These are phyloP conservation scores for Melipona beecheii DNA, from an alignment of 2,888 invertebrate species.

Conservation along the genomic window DNA sequence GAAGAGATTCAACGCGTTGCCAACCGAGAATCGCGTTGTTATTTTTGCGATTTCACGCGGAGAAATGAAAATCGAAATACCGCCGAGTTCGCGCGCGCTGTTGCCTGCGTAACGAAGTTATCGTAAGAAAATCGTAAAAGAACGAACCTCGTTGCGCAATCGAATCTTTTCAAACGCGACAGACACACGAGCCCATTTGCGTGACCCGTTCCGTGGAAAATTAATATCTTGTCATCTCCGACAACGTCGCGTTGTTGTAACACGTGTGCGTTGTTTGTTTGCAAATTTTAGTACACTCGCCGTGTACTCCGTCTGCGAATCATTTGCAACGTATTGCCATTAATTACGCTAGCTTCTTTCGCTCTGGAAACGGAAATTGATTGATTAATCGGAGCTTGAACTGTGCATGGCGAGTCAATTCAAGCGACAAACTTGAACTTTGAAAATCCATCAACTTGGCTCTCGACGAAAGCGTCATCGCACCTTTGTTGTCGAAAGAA, in stretches of 20 bases:
- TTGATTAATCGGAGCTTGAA: no score
- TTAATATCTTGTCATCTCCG: slow-evolving; percentile 8
- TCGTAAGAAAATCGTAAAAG: not conserved
- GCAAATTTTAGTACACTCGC: not conserved
- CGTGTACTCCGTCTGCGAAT: no score
- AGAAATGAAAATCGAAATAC: not conserved
- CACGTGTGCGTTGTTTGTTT: not conserved
- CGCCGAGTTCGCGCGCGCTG: not conserved
- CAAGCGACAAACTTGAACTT: no score
- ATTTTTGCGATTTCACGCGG: not conserved
- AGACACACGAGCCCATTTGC: not conserved
- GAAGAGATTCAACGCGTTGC: not conserved
- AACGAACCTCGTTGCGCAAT: not conserved
- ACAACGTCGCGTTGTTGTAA: not conserved
- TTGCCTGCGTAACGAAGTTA: not conserved
- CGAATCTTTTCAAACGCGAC: not conserved
- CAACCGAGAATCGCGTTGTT: not conserved
- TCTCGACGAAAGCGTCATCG: no score
- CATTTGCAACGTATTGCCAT: no score
- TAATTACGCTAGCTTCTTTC: no score
- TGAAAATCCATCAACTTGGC: no score
- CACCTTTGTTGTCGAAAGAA: no score
- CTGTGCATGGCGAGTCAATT: no score
- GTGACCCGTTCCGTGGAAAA: slow-evolving; percentile 2
- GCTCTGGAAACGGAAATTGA: no score